These are phyloP conservation scores for Falco concolor DNA, from an alignment of 2,797 vertebrate genomes.

Conservation along the genomic window DNA sequence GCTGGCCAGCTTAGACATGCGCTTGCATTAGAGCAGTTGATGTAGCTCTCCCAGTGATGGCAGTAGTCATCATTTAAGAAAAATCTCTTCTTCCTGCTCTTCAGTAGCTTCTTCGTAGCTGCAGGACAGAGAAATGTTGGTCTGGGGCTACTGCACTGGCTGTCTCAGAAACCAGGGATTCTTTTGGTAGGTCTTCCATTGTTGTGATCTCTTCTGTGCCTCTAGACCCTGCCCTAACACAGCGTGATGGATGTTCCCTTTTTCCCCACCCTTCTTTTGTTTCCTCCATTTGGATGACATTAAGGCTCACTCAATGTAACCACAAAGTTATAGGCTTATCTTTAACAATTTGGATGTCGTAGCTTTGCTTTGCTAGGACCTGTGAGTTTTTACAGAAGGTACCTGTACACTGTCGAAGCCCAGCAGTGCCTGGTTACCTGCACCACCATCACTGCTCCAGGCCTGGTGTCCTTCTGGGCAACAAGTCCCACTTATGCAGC, in stretches of 20 bases:
- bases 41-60: not conserved
- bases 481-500: not conserved
- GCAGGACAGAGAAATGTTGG: not conserved
- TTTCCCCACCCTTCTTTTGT: not conserved
- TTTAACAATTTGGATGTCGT: not conserved
- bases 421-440: not conserved
- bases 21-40: not conserved
- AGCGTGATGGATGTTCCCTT: not conserved
- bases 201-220: not conserved
- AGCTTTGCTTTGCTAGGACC: not conserved
- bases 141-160: not conserved
- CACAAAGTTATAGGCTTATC: not conserved
- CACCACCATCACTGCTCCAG: not conserved
- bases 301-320: not conserved
- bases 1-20: not conserved
- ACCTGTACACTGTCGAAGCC: not conserved
- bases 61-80: not conserved
- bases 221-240: not conserved
- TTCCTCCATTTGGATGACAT: not conserved
- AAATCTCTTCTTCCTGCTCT: not conserved
- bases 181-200: not conserved
- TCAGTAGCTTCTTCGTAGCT: not conserved
- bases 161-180: not conserved
- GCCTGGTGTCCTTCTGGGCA: not conserved
- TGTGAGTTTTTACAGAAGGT: not conserved